Evolutionary conservation across 2,113 vertebrate genomes (phyloP), one percentile per base, ranked within the genome.

Genomic region (Ciconia stormi): DNA sequence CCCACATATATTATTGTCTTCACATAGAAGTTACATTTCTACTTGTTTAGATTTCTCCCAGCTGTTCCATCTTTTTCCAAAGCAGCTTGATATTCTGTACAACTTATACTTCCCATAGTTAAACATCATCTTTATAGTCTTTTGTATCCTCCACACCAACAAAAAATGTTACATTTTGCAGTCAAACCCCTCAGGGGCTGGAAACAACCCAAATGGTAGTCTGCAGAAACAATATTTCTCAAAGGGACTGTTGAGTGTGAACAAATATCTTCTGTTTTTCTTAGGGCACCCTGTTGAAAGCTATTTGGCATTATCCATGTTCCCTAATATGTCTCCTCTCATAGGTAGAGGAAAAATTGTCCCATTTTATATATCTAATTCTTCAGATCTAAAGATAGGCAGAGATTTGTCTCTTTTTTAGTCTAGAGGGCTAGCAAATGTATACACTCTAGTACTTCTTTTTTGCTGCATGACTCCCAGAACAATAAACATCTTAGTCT

Each of bases 261-360:
- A 96, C 93, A 96, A 95, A 87, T 79, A 96, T 65, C 69, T 84
- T 89, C 89, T 96, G 84, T 96, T 96, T 96, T 91, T 71, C 87
- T 94, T 94, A 87, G 87, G 94, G 81, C 69, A 84, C 47, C 40
- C 65, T 94, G 89, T 65, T 97, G 95, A 96, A 96, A 97, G 89
- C 38, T 95, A 49, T 96, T 93, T 96, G 91, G 83, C 84, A 76
- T 72, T 89, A 71, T 79, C 56, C 61, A 14, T 85, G 61, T 71
- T 96, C 93, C 65, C 56, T 44, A 67, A 78, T 92, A 89, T 21
- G 52, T 44, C 7, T 93, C 23, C 52, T 79, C 27, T 87, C 52
- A 72, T 18, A 96, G 38, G 52, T 65, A 96, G 32, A 50, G 17
- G 16, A 90, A 94, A 82, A 82, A 47, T 76, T 74, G n/a, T 91